phyloP scores from a whole-genome alignment of 2,797 vertebrate genomes.

The Hapalemur alaotrensis region DNA sequence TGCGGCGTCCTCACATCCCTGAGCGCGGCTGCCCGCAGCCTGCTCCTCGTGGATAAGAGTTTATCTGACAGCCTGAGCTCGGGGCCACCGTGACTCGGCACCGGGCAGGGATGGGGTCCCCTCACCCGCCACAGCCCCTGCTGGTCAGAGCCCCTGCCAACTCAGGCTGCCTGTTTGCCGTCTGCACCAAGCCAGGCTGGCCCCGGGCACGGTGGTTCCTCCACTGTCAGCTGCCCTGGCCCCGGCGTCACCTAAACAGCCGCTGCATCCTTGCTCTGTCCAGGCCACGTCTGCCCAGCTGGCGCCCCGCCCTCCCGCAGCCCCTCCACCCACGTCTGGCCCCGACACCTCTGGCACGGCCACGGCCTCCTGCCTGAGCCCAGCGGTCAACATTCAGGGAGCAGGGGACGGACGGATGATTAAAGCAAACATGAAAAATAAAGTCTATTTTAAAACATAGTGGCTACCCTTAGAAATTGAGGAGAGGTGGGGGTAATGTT shows the following conservation, averaged over 20 bases:
- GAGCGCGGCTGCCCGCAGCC: rapidly evolving
- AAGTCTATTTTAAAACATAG: neutral
- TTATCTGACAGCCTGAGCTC: neutral
- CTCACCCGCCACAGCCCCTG: neutral
- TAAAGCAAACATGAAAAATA: neutral
- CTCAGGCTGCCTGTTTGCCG: neutral
- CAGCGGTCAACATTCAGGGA: neutral
- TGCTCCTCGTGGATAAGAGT: rapidly evolving
- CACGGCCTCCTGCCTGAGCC: neutral
- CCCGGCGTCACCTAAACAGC: neutral
- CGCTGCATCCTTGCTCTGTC: rapidly evolving
- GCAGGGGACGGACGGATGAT: neutral
- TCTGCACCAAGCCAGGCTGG: rapidly evolving
- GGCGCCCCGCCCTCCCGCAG: rapidly evolving
- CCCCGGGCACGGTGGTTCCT: neutral
- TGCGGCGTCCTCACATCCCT: rapidly evolving
- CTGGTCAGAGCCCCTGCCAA: neutral
- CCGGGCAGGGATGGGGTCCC: rapidly evolving
- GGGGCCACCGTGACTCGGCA: too few relatives aligned
- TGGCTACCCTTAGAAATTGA: neutral
- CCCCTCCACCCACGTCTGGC: neutral
- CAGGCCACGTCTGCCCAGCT: neutral
- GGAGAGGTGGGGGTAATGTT: neutral
- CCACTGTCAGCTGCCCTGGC: neutral
- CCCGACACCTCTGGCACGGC: neutral